These are phyloP conservation scores for Notiomystis cincta DNA, from an alignment of 2,113 vertebrate species.

Conservation along the genomic window DNA sequence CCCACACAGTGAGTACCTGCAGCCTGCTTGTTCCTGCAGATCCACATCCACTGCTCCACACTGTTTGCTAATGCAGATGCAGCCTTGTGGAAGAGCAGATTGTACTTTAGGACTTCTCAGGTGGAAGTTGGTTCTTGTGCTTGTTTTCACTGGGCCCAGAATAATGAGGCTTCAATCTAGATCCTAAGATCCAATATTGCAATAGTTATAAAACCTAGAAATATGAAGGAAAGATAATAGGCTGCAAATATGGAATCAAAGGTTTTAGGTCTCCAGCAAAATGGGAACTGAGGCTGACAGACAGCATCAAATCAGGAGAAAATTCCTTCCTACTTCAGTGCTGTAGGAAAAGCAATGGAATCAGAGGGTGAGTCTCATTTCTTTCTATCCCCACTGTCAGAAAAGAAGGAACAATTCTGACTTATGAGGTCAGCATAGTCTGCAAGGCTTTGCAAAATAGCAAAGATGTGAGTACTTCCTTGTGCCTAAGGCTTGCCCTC, in stretches of 20 bases:
- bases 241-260: background rate
- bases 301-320: background rate
- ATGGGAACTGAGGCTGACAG: background rate
- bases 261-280: background rate
- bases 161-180: background rate
- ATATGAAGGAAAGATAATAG: background rate
- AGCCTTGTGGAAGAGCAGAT: background rate
- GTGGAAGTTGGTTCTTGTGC: background rate
- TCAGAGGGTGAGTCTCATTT: background rate
- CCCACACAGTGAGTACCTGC: accelerated
- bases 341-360: background rate
- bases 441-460: background rate
- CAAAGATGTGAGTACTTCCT: background rate
- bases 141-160: background rate
- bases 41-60: background rate
- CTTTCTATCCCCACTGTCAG: background rate
- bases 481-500: background rate
- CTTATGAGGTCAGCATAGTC: background rate
- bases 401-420: background rate
- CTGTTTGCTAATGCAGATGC: background rate
- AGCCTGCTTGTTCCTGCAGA: background rate
- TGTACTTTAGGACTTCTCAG: background rate
- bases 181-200: background rate
- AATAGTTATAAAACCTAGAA: background rate
- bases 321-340: background rate